phyloP scores from a whole-genome alignment of 1,140 invertebrate genomes.

The Leptinotarsa undecemlineata region DNA sequence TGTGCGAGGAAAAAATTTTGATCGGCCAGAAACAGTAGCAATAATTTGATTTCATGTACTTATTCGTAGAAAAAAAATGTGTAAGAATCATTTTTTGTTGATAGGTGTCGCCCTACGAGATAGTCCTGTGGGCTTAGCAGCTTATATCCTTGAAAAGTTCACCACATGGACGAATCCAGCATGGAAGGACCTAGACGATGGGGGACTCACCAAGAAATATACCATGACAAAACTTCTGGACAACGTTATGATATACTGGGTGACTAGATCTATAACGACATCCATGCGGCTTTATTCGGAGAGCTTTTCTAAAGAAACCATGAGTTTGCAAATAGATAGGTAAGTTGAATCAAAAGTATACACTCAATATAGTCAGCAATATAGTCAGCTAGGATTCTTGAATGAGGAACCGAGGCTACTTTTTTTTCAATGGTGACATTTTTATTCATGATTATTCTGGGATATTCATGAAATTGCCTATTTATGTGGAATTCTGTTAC shows the following conservation, averaged over 20 bases:
- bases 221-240: conserved; percentile 79
- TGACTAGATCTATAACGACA: conserved; percentile 74
- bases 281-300: conserved; percentile 79
- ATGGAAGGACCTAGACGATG: conserved; percentile 65
- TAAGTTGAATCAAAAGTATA: conserved; percentile 45
- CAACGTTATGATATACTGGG: conserved; percentile 89
- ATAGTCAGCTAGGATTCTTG: too few species aligned
- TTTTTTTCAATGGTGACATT: too few species aligned
- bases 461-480: too few species aligned
- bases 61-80: too few species aligned
- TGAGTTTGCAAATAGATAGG: conserved; percentile 57
- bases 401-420: too few species aligned
- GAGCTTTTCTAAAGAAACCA: conserved; percentile 54
- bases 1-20: too few species aligned
- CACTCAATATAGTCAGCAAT: too few species aligned
- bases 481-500: too few species aligned
- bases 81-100: conserved; percentile 19
- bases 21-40: too few species aligned
- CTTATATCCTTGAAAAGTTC: conserved; percentile 87
- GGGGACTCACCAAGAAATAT: conserved; percentile 69
- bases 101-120: conserved; percentile 65
- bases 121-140: conserved; percentile 76
- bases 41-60: too few species aligned
- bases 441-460: too few species aligned
- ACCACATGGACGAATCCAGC: conserved; percentile 70